Base-by-base conservation (phyloP, 2,888 invertebrate species). In the Nyleta sp. region DNA sequence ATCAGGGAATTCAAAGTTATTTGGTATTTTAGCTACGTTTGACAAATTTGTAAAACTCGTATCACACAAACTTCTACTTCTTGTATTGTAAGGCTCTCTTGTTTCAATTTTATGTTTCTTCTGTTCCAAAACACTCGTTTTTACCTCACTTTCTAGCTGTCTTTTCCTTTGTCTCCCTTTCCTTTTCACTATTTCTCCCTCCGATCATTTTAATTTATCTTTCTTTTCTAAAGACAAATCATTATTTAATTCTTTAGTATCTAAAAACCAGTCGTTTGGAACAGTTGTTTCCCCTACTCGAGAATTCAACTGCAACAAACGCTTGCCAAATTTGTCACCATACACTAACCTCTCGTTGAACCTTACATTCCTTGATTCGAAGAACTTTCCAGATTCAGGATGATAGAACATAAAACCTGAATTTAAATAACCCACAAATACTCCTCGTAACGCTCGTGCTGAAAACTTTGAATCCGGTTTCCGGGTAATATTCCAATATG, bases 31-130 rank as follows among this genome's bases (percentile, higher is more conserved):
- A 20, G 1, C 11, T 24, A 42, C 6, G 5, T 40, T 1, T 11
- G 57, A 18, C 8, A 24, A 28, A 15, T 57, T 57, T 18, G 18
- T 20, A 44, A 44, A 44, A 20, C 44, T 44, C 18, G 44, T 44
- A 20, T 44, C 44, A 20, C 20, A 13, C 18, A 44, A 3, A 10
- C 20, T 62, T 71, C 11, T 20, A 20, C 24, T 62, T 57, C 33
- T 40, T 42, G 42, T 76, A 76, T 60, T 55, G 7, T 55, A 31
- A 3, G 35, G 24, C 24, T 33, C 52, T 50, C 57, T 53, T 2
- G n/a, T 24, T 40, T 8, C 40, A 15, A 4, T 22, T 22, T 57
- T 57, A 22, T 20, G 15, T 22, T 40, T 57, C 7, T 40, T 57
- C 2, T 40, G 11, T 40, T 40, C 40, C 11, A 17, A 15, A 40